phyloP scores from a whole-genome alignment of 92 coral and sea anemone species.

The Bergia sp. region DNA sequence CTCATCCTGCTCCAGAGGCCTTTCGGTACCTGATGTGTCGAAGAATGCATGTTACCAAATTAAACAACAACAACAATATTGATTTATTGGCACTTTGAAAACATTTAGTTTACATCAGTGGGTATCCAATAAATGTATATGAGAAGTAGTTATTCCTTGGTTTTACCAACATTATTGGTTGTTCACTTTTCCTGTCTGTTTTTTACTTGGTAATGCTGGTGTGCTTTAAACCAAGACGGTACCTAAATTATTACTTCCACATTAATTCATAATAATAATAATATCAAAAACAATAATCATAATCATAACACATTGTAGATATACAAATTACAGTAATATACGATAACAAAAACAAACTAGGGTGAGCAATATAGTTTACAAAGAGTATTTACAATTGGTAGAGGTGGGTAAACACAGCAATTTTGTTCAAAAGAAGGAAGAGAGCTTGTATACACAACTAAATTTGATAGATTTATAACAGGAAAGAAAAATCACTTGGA shows the following conservation, averaged over 20 bases:
- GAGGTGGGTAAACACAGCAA: background rate
- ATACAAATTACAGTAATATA: too few relatives aligned
- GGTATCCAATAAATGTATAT: too few relatives aligned
- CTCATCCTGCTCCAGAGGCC: slow-evolving; percentile 83
- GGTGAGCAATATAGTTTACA: too few relatives aligned
- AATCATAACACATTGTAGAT: too few relatives aligned
- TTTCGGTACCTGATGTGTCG: slow-evolving; percentile 66
- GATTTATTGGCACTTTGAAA: too few relatives aligned
- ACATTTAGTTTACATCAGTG: too few relatives aligned
- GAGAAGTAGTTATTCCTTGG: too few relatives aligned
- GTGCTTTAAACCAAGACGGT: background rate
- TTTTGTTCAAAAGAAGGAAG: background rate
- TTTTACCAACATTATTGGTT: background rate
- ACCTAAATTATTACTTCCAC: background rate
- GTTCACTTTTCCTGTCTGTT: background rate
- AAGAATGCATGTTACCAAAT: background rate
- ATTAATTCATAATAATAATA: background rate
- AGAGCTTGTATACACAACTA: background rate
- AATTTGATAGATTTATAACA: background rate
- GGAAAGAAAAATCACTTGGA: background rate
- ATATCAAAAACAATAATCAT: background rate
- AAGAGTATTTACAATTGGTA: background rate
- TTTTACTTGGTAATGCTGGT: background rate
- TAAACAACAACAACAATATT: background rate
- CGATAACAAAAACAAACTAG: too few relatives aligned